These are phyloP conservation scores for Lophochroa leadbeateri DNA, from an alignment of 2,113 vertebrate species.

Conservation along the genomic window DNA sequence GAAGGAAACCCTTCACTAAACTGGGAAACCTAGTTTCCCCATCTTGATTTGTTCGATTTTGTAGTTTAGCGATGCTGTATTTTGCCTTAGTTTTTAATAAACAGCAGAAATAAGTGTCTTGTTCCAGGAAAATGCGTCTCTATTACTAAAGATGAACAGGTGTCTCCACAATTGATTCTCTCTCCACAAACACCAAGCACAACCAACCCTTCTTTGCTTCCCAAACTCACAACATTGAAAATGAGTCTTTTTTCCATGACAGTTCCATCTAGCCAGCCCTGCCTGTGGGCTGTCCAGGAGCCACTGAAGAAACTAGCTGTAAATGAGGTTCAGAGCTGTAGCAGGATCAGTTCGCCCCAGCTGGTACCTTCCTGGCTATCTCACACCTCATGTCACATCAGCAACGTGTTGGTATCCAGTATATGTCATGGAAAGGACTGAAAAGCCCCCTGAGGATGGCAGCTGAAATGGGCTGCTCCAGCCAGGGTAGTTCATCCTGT, in stretches of 20 bases:
- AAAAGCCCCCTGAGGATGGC: neutral
- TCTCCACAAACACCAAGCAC: neutral
- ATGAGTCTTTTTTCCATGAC: neutral
- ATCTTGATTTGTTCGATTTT: neutral
- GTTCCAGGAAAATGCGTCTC: neutral
- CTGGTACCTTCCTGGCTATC: neutral
- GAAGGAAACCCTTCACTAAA: neutral
- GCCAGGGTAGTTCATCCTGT: rapidly evolving
- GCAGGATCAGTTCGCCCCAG: neutral
- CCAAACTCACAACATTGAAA: neutral
- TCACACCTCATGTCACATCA: neutral
- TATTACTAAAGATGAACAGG: neutral
- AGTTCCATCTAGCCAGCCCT: neutral
- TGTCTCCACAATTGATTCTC: neutral
- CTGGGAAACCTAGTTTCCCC: neutral
- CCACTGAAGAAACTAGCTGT: neutral
- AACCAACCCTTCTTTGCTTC: neutral
- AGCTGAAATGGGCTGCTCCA: neutral
- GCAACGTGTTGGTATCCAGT: neutral
- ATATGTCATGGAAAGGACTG: neutral
- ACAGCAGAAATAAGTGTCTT: neutral
- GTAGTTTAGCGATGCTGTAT: neutral
- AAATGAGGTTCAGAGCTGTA: neutral
- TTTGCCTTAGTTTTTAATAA: neutral
- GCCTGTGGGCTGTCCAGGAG: neutral